Base-by-base conservation (phyloP, 2,888 invertebrate genomes). In the Apodemia hepburni region DNA sequence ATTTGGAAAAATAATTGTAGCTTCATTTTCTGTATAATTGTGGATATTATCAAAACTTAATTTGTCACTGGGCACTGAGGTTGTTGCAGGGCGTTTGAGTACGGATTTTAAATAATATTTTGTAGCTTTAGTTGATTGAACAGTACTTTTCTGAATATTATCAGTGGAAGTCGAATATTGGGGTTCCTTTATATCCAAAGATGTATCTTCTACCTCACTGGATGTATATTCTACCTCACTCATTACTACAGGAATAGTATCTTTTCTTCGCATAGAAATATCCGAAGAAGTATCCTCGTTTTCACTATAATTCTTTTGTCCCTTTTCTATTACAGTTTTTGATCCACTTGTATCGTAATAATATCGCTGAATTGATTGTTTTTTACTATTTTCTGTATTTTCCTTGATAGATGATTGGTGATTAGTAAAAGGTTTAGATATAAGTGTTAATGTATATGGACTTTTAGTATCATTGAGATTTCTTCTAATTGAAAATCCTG, bases 401-500 rank as follows among this genome's bases (percentile, higher is more conserved):
- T 66, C 67, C 61, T 68, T 73, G 42, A 68, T 69, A 33, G 73
- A 68, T 9, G 33, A 12, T 59, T 70, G 77, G 67, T 78, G 80
- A 67, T 80, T 81, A 65, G 85, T 81, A 64, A 80, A 77, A 17
- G 90, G 86, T 61, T 85, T 76, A n/a, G 86, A 80, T 71, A 87
- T 75, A 66, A 89, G 80, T 45, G 89, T 92, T 73, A 90, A 76
- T 8, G 89, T 90, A 71, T 92, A 92, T 57, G 86, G 84, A 71
- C 84, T 88, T 74, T 86, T 81, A 68, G 82, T 76, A 73, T 86
- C 86, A 72, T 87, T 84, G 65, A 71, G 62, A 73, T 91, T 85
- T 66, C 85, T 79, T 66, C 91, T 80, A 65, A 92, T 85, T 49
- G 92, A 89, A 78, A 92, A 92, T 68, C 92, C 92, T 65, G 91